phyloP scores from a whole-genome alignment of 2,113 vertebrate genomes.

The Sorex araneus region DNA sequence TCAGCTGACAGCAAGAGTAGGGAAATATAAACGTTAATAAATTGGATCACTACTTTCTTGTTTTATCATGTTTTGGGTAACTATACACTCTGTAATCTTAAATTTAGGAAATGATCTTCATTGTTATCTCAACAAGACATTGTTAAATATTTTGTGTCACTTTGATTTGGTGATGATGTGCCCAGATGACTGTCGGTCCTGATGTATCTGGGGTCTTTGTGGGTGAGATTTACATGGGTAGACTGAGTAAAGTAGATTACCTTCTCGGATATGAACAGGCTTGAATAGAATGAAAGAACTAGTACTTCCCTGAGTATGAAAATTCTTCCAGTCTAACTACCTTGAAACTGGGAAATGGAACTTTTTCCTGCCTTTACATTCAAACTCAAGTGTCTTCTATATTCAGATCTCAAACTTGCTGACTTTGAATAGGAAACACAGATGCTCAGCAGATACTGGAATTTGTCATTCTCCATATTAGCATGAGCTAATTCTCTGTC shows the following conservation, averaged over 20 bases:
- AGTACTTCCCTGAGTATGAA: background rate
- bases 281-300: background rate
- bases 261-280: background rate
- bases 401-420: no score
- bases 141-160: background rate
- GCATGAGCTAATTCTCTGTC: no score
- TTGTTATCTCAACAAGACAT: background rate
- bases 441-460: no score
- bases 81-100: background rate
- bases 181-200: background rate
- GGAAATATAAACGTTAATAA: background rate
- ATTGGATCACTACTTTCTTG: background rate
- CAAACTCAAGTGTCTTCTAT: background rate
- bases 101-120: constrained; percentile 30
- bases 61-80: background rate
- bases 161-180: background rate
- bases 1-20: background rate
- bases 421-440: no score
- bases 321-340: background rate
- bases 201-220: background rate
- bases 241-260: background rate
- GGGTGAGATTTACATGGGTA: background rate
- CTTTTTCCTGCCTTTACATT: background rate
- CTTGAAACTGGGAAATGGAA: background rate
- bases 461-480: no score